Evolutionary conservation across 2,113 vertebrate species (phyloP).

Genomic region (Mesitornis unicolor): DNA sequence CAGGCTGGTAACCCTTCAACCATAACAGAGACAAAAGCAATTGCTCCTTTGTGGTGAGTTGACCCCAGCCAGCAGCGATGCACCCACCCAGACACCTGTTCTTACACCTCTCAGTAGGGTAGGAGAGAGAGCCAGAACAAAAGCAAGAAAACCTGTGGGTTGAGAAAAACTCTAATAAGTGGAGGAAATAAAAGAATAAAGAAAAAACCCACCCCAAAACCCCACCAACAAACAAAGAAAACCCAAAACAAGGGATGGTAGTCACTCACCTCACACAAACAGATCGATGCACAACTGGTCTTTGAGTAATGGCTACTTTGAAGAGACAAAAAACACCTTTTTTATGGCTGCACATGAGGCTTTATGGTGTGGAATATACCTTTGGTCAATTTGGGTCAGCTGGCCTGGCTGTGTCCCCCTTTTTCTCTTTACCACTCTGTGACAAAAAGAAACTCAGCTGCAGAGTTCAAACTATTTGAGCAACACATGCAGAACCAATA

Average conservation of each 20-base stretch:
- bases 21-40: neutral
- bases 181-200: neutral
- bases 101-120: fast-evolving
- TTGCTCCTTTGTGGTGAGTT: neutral
- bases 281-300: neutral
- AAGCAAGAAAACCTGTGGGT: neutral
- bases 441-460: too few species aligned
- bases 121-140: neutral
- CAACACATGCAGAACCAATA: too few species aligned
- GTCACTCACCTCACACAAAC: neutral
- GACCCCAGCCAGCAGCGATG: neutral
- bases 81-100: neutral
- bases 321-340: too few species aligned
- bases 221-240: neutral
- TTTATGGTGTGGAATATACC: neutral
- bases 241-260: neutral
- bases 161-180: neutral
- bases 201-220: neutral
- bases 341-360: neutral
- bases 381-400: neutral
- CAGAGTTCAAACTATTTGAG: too few species aligned
- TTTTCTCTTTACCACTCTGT: neutral
- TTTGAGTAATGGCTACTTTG: neutral
- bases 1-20: too few species aligned
- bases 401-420: neutral